These are phyloP conservation scores for Macrochelys suwanniensis DNA, from an alignment of 2,797 vertebrate genomes.

Conservation along the genomic window DNA sequence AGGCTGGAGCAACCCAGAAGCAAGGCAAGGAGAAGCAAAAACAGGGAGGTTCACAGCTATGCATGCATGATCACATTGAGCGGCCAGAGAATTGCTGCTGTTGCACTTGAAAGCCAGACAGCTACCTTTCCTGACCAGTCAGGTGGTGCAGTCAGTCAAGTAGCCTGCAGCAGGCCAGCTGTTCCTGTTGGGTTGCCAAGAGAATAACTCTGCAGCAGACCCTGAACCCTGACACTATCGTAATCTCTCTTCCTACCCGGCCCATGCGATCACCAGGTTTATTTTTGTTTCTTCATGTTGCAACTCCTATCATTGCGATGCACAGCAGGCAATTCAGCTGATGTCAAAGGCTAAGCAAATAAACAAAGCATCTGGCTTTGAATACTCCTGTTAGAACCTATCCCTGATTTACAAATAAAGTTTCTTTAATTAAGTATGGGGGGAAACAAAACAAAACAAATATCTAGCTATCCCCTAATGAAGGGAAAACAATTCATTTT, in stretches of 20 bases:
- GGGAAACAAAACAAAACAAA: not conserved
- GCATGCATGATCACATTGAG: not conserved
- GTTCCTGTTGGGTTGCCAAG: not conserved
- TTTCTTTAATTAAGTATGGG: not conserved
- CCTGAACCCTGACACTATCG: not conserved
- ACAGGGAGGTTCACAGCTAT: not conserved
- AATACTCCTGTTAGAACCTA: not conserved
- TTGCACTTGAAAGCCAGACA: not conserved
- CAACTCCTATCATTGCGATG: not conserved
- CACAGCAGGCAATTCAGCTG: slow-evolving; percentile 47
- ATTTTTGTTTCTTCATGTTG: slow-evolving; percentile 43
- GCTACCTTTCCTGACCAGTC: not conserved
- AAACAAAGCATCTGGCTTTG: slow-evolving; percentile 50
- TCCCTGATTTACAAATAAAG: slow-evolving; percentile 11
- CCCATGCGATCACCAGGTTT: slow-evolving; percentile 50
- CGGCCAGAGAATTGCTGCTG: not conserved
- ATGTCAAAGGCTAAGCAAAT: slow-evolving; percentile 57
- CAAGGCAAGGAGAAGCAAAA: not conserved
- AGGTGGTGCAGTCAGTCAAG: not conserved
- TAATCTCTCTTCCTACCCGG: not conserved
- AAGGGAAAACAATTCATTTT: not conserved
- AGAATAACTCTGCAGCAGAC: not conserved
- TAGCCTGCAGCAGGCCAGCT: not conserved
- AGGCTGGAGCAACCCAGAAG: too few species aligned
- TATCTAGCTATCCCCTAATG: not conserved